Percentiles rank a stretch among this genome's conserved stretches.
Evolutionary conservation across 2,113 vertebrate genomes (phyloP).

Genomic region (Polypterus bichir): DNA sequence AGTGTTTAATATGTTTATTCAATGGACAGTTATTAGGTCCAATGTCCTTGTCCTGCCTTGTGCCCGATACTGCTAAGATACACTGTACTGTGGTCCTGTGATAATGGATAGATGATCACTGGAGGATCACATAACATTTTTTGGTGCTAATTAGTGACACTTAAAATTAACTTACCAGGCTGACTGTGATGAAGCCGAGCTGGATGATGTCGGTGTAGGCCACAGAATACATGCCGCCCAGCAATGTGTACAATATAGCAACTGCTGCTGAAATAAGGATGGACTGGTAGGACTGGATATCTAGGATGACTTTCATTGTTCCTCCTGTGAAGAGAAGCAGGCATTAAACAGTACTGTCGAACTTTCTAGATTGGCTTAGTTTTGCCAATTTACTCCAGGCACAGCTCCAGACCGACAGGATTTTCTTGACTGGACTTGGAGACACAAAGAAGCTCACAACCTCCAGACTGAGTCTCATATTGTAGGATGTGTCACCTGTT

Average conservation of each 20-base stretch:
- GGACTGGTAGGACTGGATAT: conserved; percentile 47
- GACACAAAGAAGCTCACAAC: background rate
- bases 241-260: conserved; percentile 58
- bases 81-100: background rate
- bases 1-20: too few species aligned
- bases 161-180: conserved; percentile 48
- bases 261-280: conserved; percentile 56
- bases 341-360: background rate
- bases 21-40: too few species aligned
- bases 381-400: background rate
- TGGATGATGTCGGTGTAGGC: conserved; percentile 71
- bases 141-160: background rate
- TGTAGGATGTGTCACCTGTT: background rate
- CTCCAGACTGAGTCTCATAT: background rate
- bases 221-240: conserved; percentile 69
- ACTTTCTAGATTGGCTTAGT: background rate
- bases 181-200: conserved; percentile 56
- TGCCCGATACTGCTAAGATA: background rate
- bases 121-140: background rate
- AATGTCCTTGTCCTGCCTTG: background rate
- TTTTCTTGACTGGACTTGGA: background rate
- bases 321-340: conserved; percentile 41
- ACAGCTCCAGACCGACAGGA: background rate
- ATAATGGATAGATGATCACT: background rate
- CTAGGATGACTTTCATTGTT: conserved; percentile 63